Evolutionary conservation across 2,888 invertebrate species (phyloP).

Genomic region (Nebria salina): DNA sequence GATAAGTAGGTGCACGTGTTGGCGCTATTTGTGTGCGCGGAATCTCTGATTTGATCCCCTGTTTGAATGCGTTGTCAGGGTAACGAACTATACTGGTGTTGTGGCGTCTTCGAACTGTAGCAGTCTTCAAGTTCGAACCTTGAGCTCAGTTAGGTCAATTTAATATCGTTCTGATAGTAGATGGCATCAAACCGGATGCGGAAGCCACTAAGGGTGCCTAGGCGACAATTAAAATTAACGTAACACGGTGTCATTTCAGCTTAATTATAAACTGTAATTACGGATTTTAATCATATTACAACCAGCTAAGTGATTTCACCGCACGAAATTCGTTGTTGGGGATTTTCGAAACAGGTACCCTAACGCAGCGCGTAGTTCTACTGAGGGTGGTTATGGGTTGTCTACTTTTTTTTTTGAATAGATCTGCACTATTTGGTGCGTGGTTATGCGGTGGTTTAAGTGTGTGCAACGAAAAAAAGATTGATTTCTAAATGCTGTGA

Average conservation of each 20-base stretch:
- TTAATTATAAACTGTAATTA: conserved; percentile 1
- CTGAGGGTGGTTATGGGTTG: no score
- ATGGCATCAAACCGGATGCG: background rate
- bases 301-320: background rate
- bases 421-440: no score
- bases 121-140: no score
- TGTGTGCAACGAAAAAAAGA: background rate
- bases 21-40: no score
- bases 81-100: no score
- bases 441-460: no score
- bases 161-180: background rate
- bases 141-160: background rate
- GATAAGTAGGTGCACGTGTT: no score
- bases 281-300: background rate
- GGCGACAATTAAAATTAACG: background rate
- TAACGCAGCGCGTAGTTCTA: background rate
- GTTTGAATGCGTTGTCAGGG: no score
- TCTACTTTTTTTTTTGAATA: no score
- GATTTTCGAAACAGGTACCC: background rate
- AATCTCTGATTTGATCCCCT: no score
- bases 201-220: background rate
- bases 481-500: background rate
- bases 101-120: no score
- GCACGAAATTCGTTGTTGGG: background rate
- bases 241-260: background rate